These are phyloP conservation scores for Chiloscyllium plagiosum DNA, from an alignment of 2,113 vertebrate genomes.

Conservation along the genomic window DNA sequence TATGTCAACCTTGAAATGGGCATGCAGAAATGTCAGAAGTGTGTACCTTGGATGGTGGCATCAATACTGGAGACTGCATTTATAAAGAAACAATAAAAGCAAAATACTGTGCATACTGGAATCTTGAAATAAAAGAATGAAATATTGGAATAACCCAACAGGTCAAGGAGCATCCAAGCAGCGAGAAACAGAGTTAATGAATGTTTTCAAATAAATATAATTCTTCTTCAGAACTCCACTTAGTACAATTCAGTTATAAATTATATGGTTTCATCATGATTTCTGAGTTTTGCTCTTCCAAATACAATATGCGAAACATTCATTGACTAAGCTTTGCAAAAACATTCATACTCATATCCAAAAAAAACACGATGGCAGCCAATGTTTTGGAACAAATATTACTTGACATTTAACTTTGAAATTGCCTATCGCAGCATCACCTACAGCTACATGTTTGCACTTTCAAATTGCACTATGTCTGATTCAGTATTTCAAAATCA, in stretches of 20 bases:
- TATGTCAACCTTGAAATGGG: background rate
- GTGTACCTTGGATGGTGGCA: background rate
- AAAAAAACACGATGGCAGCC: background rate
- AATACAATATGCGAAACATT: background rate
- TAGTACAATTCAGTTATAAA: background rate
- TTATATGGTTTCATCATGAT: background rate
- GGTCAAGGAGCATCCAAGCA: no score
- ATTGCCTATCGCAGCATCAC: background rate
- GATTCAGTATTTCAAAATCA: background rate
- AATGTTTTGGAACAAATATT: background rate
- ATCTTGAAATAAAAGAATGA: no score
- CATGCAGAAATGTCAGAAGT: background rate
- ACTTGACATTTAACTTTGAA: background rate
- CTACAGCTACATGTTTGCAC: background rate
- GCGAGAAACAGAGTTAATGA: no score
- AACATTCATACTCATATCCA: background rate
- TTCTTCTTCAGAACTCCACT: background rate
- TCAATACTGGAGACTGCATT: background rate
- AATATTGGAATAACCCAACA: no score
- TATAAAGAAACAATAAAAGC: background rate
- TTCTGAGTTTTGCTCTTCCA: background rate
- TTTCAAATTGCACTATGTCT: background rate
- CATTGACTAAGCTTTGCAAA: background rate
- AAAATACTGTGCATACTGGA: no score
- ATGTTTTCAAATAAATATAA: no score